Conservation (phyloP, 2,888 invertebrate genomes). For the Aplocera efformata region DNA sequence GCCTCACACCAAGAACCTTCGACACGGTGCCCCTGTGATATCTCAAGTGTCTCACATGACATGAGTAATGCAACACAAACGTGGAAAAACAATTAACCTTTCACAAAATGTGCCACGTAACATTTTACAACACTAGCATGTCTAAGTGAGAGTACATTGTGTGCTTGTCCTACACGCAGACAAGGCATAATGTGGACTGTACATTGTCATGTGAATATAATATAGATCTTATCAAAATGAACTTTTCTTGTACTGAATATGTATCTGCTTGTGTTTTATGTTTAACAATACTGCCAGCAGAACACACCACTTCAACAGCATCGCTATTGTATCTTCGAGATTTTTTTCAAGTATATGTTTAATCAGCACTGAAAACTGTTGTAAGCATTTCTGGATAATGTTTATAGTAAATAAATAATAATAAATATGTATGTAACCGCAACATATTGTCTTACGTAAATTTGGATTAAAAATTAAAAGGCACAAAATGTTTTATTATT, state of each 20-base stretch:
- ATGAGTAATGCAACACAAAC: constrained; percentile 39
- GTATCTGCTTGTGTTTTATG: constrained; percentile 55
- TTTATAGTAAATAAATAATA: constrained; percentile 76
- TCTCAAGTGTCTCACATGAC: constrained; percentile 58
- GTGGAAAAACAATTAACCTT: constrained; percentile 24
- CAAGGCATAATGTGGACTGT: constrained; percentile 30
- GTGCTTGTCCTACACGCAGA: constrained; percentile 9
- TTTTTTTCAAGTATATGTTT: constrained; percentile 59
- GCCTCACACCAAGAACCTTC: constrained; percentile 63
- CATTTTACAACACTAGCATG: constrained; percentile 3
- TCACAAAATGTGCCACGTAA: background rate
- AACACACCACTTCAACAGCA: constrained; percentile 44
- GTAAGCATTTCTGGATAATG: constrained; percentile 68
- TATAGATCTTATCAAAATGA: constrained; percentile 46
- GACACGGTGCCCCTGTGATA: constrained; percentile 74
- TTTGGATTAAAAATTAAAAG: constrained; percentile 71
- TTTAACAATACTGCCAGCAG: constrained; percentile 52
- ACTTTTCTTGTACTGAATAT: constrained; percentile 55
- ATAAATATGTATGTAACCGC: constrained; percentile 79
- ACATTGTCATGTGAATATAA: constrained; percentile 61
- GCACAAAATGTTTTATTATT: constrained; percentile 36
- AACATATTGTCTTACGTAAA: constrained; percentile 77
- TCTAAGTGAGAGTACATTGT: constrained; percentile 8
- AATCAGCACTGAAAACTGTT: constrained; percentile 60
- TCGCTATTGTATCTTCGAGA: constrained; percentile 46